Conservation (phyloP, 2,888 invertebrate species). For the Serrognathus titanus region DNA sequence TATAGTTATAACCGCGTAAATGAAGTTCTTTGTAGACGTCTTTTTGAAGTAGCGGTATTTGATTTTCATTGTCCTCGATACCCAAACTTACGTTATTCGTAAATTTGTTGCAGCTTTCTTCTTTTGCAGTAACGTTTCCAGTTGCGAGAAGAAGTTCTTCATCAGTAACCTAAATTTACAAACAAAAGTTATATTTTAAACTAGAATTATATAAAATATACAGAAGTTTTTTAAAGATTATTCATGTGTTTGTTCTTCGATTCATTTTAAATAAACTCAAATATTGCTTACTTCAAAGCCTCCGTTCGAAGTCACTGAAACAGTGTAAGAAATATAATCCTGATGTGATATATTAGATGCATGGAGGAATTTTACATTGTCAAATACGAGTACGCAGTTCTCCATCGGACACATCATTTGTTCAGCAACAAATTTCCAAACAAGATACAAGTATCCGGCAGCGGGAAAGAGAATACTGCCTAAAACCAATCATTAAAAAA, state of each 20-base stretch:
- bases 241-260: too few species aligned
- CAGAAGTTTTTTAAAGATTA: too few species aligned
- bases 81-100: not conserved
- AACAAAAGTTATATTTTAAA: too few species aligned
- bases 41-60: conserved; percentile 28
- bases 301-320: conserved; percentile 33
- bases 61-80: not conserved
- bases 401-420: conserved; percentile 40
- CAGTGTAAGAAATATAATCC: conserved; percentile 29
- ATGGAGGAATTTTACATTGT: conserved; percentile 52
- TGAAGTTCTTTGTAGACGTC: conserved; percentile 67
- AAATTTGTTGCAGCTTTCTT: not conserved
- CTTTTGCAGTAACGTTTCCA: conserved; percentile 10
- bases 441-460: conserved; percentile 52
- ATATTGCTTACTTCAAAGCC: conserved; percentile 35
- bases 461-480: conserved; percentile 55
- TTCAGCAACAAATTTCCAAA: conserved; percentile 56
- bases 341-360: conserved; percentile 48
- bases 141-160: conserved; percentile 5
- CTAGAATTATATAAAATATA: too few species aligned
- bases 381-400: conserved; percentile 55
- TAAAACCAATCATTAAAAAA: too few species aligned
- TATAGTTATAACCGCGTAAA: conserved; percentile 61
- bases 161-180: conserved; percentile 12
- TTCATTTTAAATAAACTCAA: too few species aligned